Conservation (phyloP, 2,888 invertebrate species). For the Lasioglossum zephyrum region DNA sequence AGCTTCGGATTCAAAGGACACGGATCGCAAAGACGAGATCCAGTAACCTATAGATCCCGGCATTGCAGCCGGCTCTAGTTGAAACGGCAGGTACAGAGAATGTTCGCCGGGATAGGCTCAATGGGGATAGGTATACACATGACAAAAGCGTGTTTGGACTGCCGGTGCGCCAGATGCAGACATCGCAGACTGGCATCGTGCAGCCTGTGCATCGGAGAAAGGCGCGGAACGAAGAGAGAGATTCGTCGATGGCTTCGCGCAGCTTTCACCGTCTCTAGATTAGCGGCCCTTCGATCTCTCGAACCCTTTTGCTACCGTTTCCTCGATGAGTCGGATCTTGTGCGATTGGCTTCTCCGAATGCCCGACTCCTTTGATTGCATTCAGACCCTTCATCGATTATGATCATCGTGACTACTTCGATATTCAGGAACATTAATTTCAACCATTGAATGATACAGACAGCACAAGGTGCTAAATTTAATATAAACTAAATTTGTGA, state of each 20-base stretch:
- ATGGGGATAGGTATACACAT: conserved; percentile 67
- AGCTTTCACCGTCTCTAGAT: conserved; percentile 75
- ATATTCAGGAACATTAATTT: not conserved
- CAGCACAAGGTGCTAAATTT: not conserved
- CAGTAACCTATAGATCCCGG: conserved; percentile 3
- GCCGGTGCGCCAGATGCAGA: conserved; percentile 76
- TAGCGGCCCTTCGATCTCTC: conserved; percentile 63
- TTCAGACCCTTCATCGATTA: not conserved
- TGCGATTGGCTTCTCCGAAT: not conserved
- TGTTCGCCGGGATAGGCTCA: conserved; percentile 13
- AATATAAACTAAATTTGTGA: too few species aligned
- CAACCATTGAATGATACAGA: not conserved
- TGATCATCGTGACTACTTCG: not conserved
- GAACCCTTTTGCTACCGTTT: not conserved
- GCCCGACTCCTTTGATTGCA: not conserved
- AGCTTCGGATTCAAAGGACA: not conserved
- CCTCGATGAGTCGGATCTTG: not conserved
- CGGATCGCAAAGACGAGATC: not conserved
- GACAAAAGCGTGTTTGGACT: conserved; percentile 78
- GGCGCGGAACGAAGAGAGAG: conserved; percentile 48
- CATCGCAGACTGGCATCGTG: conserved; percentile 39
- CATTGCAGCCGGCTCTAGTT: not conserved
- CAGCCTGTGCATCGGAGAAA: conserved; percentile 41
- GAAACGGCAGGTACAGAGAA: not conserved
- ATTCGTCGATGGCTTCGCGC: conserved; percentile 68